Percentiles rank a stretch among this genome's conserved stretches.
phyloP scores from a whole-genome alignment of 1,140 invertebrate genomes.

The Uloborus diversus region DNA sequence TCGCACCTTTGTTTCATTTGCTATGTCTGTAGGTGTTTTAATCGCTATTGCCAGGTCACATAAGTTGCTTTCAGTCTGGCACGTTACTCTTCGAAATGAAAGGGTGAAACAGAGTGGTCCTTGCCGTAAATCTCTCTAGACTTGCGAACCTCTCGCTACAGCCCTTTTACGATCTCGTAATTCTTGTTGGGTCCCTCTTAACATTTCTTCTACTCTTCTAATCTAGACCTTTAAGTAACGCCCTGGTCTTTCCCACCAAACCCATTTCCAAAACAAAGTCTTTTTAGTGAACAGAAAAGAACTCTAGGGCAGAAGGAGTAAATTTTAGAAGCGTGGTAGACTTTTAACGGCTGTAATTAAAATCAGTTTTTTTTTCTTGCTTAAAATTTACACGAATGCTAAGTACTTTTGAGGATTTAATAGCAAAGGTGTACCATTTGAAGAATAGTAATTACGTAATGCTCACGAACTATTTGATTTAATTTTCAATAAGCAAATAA shows the following conservation, averaged over 20 bases:
- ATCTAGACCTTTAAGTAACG: constrained; percentile 30
- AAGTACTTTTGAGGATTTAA: too few relatives aligned
- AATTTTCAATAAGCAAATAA: too few relatives aligned
- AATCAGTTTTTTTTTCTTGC: too few relatives aligned
- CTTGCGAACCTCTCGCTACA: constrained; percentile 26
- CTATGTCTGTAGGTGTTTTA: background rate
- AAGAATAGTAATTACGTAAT: too few relatives aligned
- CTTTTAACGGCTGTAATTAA: too few relatives aligned
- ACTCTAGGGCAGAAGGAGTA: constrained; percentile 11
- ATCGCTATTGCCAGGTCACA: constrained; percentile 1
- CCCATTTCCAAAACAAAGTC: constrained; percentile 30
- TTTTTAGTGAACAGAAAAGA: constrained; percentile 24
- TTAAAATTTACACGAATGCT: background rate
- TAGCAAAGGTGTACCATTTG: too few relatives aligned
- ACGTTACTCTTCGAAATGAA: constrained; percentile 37
- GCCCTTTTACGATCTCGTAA: constrained; percentile 49
- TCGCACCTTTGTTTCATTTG: too few relatives aligned
- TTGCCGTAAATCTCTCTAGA: constrained; percentile 25
- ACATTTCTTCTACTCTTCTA: constrained; percentile 20
- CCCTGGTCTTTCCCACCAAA: background rate
- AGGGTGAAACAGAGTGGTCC: constrained; percentile 35
- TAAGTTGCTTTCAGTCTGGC: constrained; percentile 30
- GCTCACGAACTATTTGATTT: too few relatives aligned
- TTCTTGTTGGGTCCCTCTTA: constrained; percentile 24
- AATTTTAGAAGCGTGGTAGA: background rate